Evolutionary conservation across 2,797 vertebrate genomes (phyloP).

Genomic region (Sus cebifrons): DNA sequence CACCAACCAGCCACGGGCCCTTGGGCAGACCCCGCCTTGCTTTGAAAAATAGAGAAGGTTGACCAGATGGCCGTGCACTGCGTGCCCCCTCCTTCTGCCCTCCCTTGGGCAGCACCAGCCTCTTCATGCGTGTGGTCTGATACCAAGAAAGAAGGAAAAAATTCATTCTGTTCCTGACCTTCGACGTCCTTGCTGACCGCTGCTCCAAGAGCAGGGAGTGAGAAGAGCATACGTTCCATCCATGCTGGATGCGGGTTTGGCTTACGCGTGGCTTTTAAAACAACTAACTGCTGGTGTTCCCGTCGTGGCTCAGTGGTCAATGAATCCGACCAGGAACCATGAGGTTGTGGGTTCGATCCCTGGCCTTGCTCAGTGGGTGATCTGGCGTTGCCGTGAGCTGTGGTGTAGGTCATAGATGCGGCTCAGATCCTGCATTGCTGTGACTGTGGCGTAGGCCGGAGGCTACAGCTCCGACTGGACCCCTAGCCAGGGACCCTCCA

Average conservation of each 20-base stretch:
- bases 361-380: too few relatives aligned
- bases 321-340: too few relatives aligned
- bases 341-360: too few relatives aligned
- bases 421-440: too few relatives aligned
- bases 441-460: too few relatives aligned
- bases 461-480: too few relatives aligned
- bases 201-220: not conserved
- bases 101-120: accelerated
- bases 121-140: too few relatives aligned
- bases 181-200: not conserved
- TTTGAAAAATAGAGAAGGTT: not conserved
- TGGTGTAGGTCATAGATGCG: too few relatives aligned
- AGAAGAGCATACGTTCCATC: not conserved
- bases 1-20: not conserved
- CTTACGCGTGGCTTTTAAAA: not conserved
- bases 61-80: not conserved
- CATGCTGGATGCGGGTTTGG: accelerated
- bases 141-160: not conserved
- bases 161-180: not conserved
- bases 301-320: too few relatives aligned
- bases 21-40: not conserved
- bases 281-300: too few relatives aligned
- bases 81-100: accelerated
- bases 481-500: too few relatives aligned
- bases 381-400: too few relatives aligned